Base-by-base conservation (phyloP, 2,888 invertebrate species). In the Mesoligia furuncula region DNA sequence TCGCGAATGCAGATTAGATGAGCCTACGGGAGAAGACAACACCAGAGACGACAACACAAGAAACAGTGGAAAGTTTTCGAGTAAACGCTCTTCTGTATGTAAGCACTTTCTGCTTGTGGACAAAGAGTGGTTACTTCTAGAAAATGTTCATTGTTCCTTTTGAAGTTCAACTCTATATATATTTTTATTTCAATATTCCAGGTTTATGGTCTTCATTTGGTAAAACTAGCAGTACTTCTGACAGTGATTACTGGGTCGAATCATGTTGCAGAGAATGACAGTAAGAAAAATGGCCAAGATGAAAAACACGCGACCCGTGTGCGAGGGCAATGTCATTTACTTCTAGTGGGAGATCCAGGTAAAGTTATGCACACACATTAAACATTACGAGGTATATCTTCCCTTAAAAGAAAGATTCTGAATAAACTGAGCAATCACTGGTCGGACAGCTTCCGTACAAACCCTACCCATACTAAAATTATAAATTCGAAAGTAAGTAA, bases 341-440 rank as follows among this genome's bases (percentile, higher is more conserved):
- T 99, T 73, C 93, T 99, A 45, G 98, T 99, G 39, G 99, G 99
- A 8, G 99, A 99, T 96, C 98, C 98, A 91, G 99, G 99, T 88
- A 98, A 45, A 15, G 24, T 45, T 31, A 17, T 66, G 27, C 9
- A 61, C 15, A 15, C 2, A 51, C 24, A 24, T 51, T 24, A 68
- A 31, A 24, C 15, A 68, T 67, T 24, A 31, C 5, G 8, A 0
- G 48, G 15, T 31, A 15, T 51, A 68, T 45, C 36, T 24, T 54
- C 24, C 24, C 9, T 54, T 54, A 1, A 62, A 62, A 36, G 20
- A 62, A 62, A 20, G 1, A 20, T 20, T 31, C 8, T 20, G 20
- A 31, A 1, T 31, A 61, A 61, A 31, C 31, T 31, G 17, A 31
- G 5, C 20, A 62, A 20, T 20, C 11, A 20, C 9, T 36, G 62